Evolutionary conservation across 1,140 invertebrate species (phyloP).

Genomic region (Pseudomyrmex cubaensis): DNA sequence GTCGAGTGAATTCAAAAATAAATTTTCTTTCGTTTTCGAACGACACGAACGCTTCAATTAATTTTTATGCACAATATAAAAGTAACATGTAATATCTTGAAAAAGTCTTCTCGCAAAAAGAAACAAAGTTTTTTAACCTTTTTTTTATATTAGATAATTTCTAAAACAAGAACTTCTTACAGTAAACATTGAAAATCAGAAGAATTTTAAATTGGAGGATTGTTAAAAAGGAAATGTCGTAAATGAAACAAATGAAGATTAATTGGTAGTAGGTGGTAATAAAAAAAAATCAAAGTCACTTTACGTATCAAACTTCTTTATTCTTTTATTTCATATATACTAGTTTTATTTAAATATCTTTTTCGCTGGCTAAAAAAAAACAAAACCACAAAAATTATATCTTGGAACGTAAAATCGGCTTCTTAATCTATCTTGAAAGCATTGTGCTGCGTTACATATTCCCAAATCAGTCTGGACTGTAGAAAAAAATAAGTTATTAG

Average conservation of each 20-base stretch:
- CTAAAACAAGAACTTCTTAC: too few species aligned
- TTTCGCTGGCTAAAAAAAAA: neutral
- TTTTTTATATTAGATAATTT: too few species aligned
- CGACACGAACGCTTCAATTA: neutral
- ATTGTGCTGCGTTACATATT: slow-evolving; percentile 19
- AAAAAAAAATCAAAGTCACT: neutral
- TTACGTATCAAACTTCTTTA: neutral
- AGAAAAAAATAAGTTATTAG: slow-evolving; percentile 15
- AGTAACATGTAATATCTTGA: neutral
- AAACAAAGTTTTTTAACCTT: too few species aligned
- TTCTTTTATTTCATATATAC: slow-evolving; percentile 50
- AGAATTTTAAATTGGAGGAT: too few species aligned
- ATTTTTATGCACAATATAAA: neutral
- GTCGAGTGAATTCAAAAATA: neutral
- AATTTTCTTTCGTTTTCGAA: neutral
- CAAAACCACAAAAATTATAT: slow-evolving; percentile 17
- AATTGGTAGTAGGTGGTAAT: neutral
- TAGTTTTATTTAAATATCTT: slow-evolving; percentile 31
- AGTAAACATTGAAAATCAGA: too few species aligned
- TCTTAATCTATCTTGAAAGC: slow-evolving; percentile 30
- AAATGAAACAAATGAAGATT: neutral
- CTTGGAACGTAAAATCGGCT: slow-evolving; percentile 21
- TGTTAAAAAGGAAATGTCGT: neutral
- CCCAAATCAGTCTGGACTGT: slow-evolving; percentile 17
- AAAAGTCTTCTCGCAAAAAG: too few species aligned